A percentile compares a stretch with the other conserved stretches of the same genome.
phyloP scores from a whole-genome alignment of 1,140 invertebrate species.

The Drosophila tristis region DNA sequence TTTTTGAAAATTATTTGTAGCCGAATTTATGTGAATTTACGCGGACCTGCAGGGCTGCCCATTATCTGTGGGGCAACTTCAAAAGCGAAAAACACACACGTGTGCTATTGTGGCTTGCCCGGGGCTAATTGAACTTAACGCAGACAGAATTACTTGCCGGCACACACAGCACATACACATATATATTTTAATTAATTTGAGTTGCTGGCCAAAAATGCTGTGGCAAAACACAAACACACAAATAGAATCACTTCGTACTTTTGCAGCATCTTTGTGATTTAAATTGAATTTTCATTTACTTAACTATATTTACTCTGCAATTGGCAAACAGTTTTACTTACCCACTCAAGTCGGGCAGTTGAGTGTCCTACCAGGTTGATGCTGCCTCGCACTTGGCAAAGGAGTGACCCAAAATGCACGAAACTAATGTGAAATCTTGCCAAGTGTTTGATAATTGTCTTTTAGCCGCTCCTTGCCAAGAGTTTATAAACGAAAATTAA shows the following conservation, averaged over 20 bases:
- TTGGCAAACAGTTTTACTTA: constrained; percentile 21
- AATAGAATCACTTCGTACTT: constrained; percentile 4
- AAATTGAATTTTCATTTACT: constrained; percentile 41
- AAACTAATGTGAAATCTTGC: no score
- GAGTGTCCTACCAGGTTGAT: constrained; percentile 4
- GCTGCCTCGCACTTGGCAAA: neutral
- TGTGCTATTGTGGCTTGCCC: constrained; percentile 3
- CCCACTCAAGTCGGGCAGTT: neutral
- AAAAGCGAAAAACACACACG: neutral
- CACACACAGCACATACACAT: neutral
- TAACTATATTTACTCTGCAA: constrained; percentile 10
- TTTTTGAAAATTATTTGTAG: constrained; percentile 9
- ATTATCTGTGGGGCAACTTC: neutral
- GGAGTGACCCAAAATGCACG: no score
- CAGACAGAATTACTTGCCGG: constrained; percentile 8
- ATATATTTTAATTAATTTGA: constrained; percentile 40
- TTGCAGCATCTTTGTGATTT: constrained; percentile 16
- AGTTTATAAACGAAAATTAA: neutral
- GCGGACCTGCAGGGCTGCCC: neutral
- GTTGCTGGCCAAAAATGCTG: constrained; percentile 2
- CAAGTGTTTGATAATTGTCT: no score
- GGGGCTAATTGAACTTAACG: constrained; percentile 17
- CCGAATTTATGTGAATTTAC: constrained; percentile 24
- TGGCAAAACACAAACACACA: constrained; percentile 4
- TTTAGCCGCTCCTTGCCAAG: no score